Percentiles rank a stretch among this genome's conserved stretches.
phyloP scores from a whole-genome alignment of 2,888 invertebrate species.

The Eilema depressum region DNA sequence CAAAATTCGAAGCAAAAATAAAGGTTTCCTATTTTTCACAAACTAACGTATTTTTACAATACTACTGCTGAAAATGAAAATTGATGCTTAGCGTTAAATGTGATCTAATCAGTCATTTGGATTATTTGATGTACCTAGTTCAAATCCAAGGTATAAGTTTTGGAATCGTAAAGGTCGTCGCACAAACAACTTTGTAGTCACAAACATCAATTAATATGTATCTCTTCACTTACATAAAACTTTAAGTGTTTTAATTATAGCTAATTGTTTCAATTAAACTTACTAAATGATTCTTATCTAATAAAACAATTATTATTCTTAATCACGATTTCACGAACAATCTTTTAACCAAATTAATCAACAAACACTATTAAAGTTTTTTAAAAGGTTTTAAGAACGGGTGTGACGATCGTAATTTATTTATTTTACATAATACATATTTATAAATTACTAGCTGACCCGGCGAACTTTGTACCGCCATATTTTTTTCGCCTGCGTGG shows the following conservation, averaged over 20 bases:
- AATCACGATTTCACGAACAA: not conserved
- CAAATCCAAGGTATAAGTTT: not conserved
- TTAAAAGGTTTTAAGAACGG: slow-evolving; percentile 4
- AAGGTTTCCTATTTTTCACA: too few species aligned
- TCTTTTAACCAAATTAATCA: slow-evolving; percentile 10
- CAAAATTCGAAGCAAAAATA: too few species aligned
- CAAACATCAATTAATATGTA: slow-evolving; percentile 2
- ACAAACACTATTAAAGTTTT: slow-evolving; percentile 11
- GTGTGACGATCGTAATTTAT: not conserved
- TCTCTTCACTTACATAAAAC: not conserved
- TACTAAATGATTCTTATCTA: not conserved
- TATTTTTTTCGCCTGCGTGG: too few species aligned
- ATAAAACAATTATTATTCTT: too few species aligned
- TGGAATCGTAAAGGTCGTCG: too few species aligned
- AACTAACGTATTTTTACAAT: too few species aligned
- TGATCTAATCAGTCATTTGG: too few species aligned
- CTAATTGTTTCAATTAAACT: slow-evolving; percentile 5
- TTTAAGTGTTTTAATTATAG: not conserved
- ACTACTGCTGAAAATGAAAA: too few species aligned
- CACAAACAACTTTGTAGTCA: not conserved
- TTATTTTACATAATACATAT: not conserved
- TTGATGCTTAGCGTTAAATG: too few species aligned
- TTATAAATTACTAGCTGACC: too few species aligned
- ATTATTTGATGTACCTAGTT: too few species aligned
- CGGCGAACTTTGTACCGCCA: too few species aligned